phyloP scores from a whole-genome alignment of 2,797 vertebrate genomes.

The Amniataba percoides region DNA sequence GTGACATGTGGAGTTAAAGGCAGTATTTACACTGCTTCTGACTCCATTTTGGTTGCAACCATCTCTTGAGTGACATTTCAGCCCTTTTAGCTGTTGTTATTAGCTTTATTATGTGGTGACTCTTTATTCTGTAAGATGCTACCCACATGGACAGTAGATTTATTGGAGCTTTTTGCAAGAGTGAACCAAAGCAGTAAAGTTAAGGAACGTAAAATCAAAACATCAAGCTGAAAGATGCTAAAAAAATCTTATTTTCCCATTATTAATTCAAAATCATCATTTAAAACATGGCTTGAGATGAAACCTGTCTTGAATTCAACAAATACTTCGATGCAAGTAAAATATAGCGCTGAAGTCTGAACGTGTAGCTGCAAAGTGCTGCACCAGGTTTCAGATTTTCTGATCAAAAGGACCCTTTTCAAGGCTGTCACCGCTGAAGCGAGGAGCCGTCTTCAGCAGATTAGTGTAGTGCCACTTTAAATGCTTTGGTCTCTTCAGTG shows the following conservation, averaged over 20 bases:
- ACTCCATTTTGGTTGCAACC: background rate
- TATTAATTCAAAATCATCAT: background rate
- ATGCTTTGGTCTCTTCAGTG: conserved; percentile 35
- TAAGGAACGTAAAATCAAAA: background rate
- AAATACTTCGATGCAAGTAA: background rate
- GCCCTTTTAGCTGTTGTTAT: background rate
- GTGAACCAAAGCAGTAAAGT: background rate
- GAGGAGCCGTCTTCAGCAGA: conserved; percentile 14
- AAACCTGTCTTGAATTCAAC: background rate
- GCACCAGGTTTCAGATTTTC: conserved; percentile 15
- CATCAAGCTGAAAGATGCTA: background rate
- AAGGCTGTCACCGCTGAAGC: conserved; percentile 1
- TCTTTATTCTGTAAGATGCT: background rate
- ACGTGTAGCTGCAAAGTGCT: background rate
- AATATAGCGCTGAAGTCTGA: background rate
- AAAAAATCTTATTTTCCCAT: background rate
- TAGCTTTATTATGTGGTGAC: background rate
- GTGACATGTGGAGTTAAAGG: background rate
- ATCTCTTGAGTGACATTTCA: background rate
- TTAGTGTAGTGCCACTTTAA: conserved; percentile 47
- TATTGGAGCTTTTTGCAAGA: background rate
- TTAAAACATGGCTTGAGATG: background rate
- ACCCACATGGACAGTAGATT: background rate
- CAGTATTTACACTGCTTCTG: background rate
- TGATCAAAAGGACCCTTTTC: conserved; percentile 24